phyloP scores from a whole-genome alignment of 2,113 vertebrate genomes.

The Aptenodytes forsteri region DNA sequence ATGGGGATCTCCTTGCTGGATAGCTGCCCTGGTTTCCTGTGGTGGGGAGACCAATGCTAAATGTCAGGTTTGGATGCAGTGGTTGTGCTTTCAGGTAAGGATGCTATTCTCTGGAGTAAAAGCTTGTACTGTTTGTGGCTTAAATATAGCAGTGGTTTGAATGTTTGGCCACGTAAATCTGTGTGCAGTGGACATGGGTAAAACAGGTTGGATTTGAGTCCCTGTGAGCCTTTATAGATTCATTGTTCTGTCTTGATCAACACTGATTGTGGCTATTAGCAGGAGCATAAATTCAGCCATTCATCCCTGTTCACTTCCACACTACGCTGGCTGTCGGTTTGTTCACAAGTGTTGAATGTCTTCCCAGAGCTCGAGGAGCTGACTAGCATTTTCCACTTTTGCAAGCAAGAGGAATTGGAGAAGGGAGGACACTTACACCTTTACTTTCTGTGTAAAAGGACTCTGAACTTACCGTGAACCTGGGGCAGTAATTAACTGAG shows the following conservation, averaged over 20 bases:
- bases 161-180: not conserved
- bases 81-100: not conserved
- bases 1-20: not conserved
- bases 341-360: fast-evolving
- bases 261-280: not conserved
- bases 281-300: not conserved
- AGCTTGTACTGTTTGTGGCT: not conserved
- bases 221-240: not conserved
- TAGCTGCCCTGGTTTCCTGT: not conserved
- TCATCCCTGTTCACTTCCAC: not conserved
- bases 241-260: not conserved
- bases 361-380: not conserved
- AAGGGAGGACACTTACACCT: not conserved
- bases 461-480: not conserved
- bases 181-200: fast-evolving
- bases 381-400: not conserved
- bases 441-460: not conserved
- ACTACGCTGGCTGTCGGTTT: fast-evolving
- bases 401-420: not conserved
- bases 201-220: not conserved
- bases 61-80: not conserved
- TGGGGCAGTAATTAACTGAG: not conserved
- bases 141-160: fast-evolving
- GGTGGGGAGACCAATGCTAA: not conserved
- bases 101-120: fast-evolving